Conservation (phyloP, 2,113 vertebrate genomes). For the Neolamprologus tretocephalus region DNA sequence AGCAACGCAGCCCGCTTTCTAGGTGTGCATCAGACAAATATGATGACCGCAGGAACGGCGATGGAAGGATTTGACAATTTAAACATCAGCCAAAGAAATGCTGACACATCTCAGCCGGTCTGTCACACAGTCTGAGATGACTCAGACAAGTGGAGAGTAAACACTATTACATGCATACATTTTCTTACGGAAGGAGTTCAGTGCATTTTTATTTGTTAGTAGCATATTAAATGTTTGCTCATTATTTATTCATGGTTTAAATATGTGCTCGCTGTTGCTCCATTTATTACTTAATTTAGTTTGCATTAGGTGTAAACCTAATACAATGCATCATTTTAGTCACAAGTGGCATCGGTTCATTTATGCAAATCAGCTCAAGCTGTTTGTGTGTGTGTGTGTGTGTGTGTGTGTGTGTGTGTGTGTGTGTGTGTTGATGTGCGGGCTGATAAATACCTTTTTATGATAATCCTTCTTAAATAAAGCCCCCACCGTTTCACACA, state of each 20-base stretch:
- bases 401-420: background rate
- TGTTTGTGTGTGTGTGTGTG: background rate
- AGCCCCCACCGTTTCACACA: background rate
- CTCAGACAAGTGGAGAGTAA: background rate
- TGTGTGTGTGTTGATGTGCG: background rate
- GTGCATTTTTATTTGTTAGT: background rate
- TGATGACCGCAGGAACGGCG: background rate
- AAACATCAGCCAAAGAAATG: background rate
- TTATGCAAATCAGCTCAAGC: background rate
- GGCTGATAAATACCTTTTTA: background rate
- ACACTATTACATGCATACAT: background rate
- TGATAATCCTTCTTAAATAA: background rate
- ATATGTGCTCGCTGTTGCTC: background rate
- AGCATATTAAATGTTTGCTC: background rate
- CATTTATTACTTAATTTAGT: background rate
- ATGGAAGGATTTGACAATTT: background rate
- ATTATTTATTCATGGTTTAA: background rate
- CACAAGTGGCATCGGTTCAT: background rate
- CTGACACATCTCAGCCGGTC: background rate
- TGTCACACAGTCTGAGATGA: background rate
- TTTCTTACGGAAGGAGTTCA: background rate
- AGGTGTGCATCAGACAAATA: background rate
- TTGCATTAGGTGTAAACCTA: background rate
- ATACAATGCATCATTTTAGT: background rate
- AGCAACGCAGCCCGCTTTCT: background rate